Evolutionary conservation across 2,888 invertebrate species (phyloP).

Genomic region (Diabrotica balteata): DNA sequence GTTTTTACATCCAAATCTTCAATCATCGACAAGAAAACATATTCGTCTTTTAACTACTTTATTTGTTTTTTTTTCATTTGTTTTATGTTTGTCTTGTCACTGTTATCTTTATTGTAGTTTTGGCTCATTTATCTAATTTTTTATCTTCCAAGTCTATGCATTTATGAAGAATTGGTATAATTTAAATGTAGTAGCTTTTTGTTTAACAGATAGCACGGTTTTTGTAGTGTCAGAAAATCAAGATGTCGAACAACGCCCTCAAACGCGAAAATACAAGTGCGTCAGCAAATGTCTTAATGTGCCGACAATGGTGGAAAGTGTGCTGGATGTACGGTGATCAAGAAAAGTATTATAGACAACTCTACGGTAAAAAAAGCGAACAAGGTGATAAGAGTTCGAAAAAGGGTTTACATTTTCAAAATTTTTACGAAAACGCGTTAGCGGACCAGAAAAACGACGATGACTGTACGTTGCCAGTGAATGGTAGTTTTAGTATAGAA

Average conservation of each 20-base stretch:
- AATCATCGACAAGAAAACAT: too few relatives aligned
- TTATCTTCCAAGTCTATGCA: too few relatives aligned
- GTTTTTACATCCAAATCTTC: too few relatives aligned
- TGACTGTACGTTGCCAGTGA: slow-evolving; percentile 13
- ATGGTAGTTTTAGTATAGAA: slow-evolving; percentile 43
- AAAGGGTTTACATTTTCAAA: slow-evolving; percentile 22
- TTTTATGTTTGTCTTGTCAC: too few relatives aligned
- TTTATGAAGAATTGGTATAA: too few relatives aligned
- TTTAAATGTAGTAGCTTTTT: too few relatives aligned
- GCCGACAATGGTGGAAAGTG: slow-evolving; percentile 90
- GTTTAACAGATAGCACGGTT: too few relatives aligned
- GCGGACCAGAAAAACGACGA: slow-evolving; percentile 24
- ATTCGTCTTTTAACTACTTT: too few relatives aligned
- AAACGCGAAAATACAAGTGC: slow-evolving; percentile 56
- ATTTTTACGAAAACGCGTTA: slow-evolving; percentile 39
- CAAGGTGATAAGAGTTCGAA: slow-evolving; percentile 36
- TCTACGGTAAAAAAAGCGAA: slow-evolving; percentile 67
- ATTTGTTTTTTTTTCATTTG: too few relatives aligned
- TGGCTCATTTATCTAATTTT: too few relatives aligned
- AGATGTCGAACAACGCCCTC: slow-evolving; percentile 49
- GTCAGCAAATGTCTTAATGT: slow-evolving; percentile 78
- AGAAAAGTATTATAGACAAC: slow-evolving; percentile 83
- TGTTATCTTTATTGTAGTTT: too few relatives aligned
- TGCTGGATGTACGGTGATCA: slow-evolving; percentile 88
- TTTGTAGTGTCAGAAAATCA: too few relatives aligned